Evolutionary conservation across 1,140 invertebrate genomes (phyloP).

Genomic region (Brachionus sp.): DNA sequence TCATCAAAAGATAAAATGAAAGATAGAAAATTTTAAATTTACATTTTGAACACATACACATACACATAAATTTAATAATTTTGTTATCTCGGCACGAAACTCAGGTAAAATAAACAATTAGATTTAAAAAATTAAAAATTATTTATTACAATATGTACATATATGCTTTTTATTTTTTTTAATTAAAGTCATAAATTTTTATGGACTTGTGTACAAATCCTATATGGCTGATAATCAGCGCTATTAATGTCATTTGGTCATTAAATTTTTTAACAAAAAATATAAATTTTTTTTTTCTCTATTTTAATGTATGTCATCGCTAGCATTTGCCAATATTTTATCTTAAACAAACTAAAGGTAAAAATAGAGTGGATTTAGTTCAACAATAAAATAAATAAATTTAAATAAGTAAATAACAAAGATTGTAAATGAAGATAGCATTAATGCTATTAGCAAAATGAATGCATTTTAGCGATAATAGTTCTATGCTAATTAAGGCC

Average conservation of each 20-base stretch:
- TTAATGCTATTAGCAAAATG: constrained; percentile 5
- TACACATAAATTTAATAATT: background rate
- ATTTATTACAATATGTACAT: background rate
- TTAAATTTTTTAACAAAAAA: constrained; percentile 8
- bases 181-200: constrained; percentile 16
- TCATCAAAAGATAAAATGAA: background rate
- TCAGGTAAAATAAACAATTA: constrained; percentile 41
- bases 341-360: constrained; percentile 34
- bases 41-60: background rate
- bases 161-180: background rate
- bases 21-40: background rate
- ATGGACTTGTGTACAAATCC: background rate
- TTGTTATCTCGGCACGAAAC: background rate
- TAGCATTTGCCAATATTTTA: constrained; percentile 9
- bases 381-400: constrained; percentile 41
- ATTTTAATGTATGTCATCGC: constrained; percentile 3
- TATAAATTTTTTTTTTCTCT: background rate
- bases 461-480: background rate
- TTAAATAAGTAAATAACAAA: constrained; percentile 44
- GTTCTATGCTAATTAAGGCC: background rate
- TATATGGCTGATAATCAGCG: background rate
- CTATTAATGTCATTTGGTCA: constrained; percentile 1
- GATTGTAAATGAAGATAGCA: constrained; percentile 33
- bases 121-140: background rate
- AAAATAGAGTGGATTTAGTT: constrained; percentile 31